Conservation (phyloP, 1,140 invertebrate species). For the Drosophila cardini region DNA sequence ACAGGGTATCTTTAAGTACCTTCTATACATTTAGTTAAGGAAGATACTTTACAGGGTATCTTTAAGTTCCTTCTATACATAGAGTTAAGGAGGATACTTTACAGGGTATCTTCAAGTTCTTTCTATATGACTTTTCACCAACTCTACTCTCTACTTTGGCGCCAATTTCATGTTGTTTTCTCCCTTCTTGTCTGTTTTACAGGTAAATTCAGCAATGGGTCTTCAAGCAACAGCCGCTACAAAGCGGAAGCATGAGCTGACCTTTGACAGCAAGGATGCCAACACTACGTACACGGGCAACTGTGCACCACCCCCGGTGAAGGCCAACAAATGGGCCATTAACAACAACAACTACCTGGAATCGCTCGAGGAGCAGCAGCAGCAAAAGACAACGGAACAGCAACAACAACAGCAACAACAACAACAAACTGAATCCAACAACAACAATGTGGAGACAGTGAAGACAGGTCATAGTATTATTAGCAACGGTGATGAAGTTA, state of each 20-base stretch:
- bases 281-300: slow-evolving; percentile 78
- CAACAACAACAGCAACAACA: slow-evolving; percentile 39
- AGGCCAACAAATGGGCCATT: slow-evolving; percentile 85
- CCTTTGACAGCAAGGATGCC: slow-evolving; percentile 82
- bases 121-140: background rate
- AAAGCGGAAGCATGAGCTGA: slow-evolving; percentile 88
- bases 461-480: slow-evolving; percentile 66
- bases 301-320: slow-evolving; percentile 84
- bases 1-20: background rate
- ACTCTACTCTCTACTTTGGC: slow-evolving; percentile 15
- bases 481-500: slow-evolving; percentile 84
- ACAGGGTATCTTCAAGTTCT: background rate
- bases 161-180: slow-evolving; percentile 51
- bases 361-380: slow-evolving; percentile 72
- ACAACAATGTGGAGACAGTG: slow-evolving; percentile 56
- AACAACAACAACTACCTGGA: slow-evolving; percentile 84
- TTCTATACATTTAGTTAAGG: no score
- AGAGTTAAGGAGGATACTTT: no score
- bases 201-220: slow-evolving; percentile 92
- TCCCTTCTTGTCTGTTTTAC: slow-evolving; percentile 85
- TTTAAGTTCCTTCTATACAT: background rate
- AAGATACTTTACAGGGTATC: slow-evolving; percentile 11
- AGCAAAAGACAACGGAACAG: slow-evolving; percentile 43
- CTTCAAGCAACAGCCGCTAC: slow-evolving; percentile 89
- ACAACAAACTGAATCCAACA: slow-evolving; percentile 57